Conservation (phyloP, 1,140 invertebrate species). For the Magallana gigas region DNA sequence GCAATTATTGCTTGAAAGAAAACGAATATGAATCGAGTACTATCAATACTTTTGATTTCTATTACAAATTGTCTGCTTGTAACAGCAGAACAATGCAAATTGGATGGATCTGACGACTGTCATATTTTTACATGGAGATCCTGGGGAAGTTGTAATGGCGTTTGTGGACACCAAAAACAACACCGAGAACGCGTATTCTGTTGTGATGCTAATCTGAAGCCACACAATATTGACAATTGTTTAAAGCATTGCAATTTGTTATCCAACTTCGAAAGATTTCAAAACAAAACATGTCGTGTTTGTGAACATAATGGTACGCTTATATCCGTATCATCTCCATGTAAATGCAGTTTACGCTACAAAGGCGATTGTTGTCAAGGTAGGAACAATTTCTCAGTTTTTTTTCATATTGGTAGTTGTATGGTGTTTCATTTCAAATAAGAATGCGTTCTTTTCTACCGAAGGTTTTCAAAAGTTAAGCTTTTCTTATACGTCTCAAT, state of each 20-base stretch:
- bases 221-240: background rate
- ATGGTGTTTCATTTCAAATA: no score
- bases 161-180: background rate
- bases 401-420: no score
- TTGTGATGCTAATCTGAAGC: background rate
- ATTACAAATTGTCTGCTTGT: no score
- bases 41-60: no score
- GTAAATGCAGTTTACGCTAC: background rate
- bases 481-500: no score
- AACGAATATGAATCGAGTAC: no score
- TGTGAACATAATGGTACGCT: background rate
- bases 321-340: background rate
- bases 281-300: background rate
- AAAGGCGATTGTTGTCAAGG: background rate
- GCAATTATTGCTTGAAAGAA: no score
- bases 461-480: no score
- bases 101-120: background rate
- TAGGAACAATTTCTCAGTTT: background rate
- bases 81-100: no score
- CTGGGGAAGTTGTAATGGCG: background rate
- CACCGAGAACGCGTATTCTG: background rate
- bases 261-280: background rate
- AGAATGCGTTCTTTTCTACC: no score
- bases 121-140: background rate
- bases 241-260: background rate